These are phyloP conservation scores for Indicator indicator DNA, from an alignment of 2,113 vertebrate species.

Conservation along the genomic window DNA sequence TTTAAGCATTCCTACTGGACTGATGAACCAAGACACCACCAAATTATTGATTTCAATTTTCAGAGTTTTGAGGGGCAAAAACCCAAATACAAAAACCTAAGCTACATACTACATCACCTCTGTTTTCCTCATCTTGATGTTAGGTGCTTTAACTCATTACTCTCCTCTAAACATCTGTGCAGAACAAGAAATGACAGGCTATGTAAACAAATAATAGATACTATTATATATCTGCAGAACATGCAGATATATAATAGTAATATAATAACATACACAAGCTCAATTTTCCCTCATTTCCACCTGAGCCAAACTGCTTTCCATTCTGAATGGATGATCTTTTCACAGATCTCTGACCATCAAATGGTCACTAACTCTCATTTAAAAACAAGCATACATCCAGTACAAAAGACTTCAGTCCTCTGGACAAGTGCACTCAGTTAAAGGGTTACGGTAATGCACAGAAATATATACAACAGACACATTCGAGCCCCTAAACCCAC, in stretches of 20 bases:
- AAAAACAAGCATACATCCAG: not conserved
- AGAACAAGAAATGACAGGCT: not conserved
- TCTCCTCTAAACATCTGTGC: not conserved
- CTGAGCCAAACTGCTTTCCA: not conserved
- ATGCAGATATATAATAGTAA: too few species aligned
- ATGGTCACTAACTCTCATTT: not conserved
- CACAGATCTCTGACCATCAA: not conserved
- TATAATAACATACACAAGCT: not conserved
- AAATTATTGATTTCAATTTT: not conserved
- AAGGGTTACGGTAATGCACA: not conserved
- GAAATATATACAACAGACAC: not conserved
- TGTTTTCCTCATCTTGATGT: not conserved
- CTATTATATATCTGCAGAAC: not conserved
- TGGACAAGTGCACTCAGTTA: not conserved
- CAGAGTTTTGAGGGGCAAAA: not conserved
- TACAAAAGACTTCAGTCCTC: not conserved
- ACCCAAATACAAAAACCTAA: not conserved
- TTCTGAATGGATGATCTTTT: rapidly evolving
- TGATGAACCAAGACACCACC: not conserved
- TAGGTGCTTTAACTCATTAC: not conserved
- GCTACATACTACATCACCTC: not conserved
- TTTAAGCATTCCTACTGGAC: not conserved
- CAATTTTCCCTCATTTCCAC: not conserved
- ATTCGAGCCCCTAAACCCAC: not conserved
- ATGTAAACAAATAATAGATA: not conserved